phyloP scores from a whole-genome alignment of 2,113 vertebrate genomes.

The Barnardius zonarius region DNA sequence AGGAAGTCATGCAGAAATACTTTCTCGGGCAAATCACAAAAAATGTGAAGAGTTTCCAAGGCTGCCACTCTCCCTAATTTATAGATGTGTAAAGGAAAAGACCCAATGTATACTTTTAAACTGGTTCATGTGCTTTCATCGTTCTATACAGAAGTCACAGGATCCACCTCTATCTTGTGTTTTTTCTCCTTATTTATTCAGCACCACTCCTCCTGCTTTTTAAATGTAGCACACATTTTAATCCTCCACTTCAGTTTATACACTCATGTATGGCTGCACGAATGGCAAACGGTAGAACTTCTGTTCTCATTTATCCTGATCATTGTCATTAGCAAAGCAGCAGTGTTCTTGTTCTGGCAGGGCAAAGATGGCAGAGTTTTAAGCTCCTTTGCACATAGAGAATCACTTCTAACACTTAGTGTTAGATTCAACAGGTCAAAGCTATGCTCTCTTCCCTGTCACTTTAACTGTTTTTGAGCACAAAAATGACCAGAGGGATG shows the following conservation, averaged over 20 bases:
- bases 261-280: not conserved
- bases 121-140: not conserved
- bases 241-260: not conserved
- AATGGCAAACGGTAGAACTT: not conserved
- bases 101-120: not conserved
- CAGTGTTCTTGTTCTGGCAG: not conserved
- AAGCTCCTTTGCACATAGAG: not conserved
- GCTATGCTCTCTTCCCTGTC: not conserved
- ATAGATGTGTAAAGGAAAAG: not conserved
- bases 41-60: not conserved
- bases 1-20: not conserved
- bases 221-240: not conserved
- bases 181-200: not conserved
- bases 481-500: not conserved
- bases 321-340: not conserved
- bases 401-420: not conserved
- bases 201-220: not conserved
- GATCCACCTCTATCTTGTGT: not conserved
- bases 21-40: not conserved
- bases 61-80: not conserved
- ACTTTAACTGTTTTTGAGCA: not conserved
- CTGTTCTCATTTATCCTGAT: not conserved
- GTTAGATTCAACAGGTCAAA: not conserved
- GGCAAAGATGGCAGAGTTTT: not conserved
- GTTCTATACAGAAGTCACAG: not conserved